A percentile compares a stretch with the other conserved stretches of the same genome.
Conservation (phyloP, 2,797 vertebrate genomes). For the Bryconaethiops microstoma region DNA sequence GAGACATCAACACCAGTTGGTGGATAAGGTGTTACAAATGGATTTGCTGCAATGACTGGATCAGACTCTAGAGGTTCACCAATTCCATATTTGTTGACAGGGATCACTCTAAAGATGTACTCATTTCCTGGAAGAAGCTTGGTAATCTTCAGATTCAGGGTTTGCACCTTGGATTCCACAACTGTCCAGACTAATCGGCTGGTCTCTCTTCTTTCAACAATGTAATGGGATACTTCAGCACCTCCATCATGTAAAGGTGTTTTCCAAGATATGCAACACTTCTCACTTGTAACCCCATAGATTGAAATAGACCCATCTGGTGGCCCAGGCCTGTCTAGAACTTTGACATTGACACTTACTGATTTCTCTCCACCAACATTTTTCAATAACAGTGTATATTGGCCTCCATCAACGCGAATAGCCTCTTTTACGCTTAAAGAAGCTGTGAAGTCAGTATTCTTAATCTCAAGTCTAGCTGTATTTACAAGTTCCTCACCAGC, state of each 20-base stretch:
- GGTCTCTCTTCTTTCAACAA: slow-evolving; percentile 94
- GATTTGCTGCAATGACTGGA: slow-evolving; percentile 88
- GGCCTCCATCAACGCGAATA: slow-evolving; percentile 92
- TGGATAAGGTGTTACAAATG: slow-evolving; percentile 89
- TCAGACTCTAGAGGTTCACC: slow-evolving; percentile 94
- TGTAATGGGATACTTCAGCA: slow-evolving; percentile 91
- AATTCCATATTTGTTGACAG: slow-evolving; percentile 94
- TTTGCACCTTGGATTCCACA: slow-evolving; percentile 89
- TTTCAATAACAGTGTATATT: slow-evolving; percentile 89
- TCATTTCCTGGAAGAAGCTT: slow-evolving; percentile 93
- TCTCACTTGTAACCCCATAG: slow-evolving; percentile 50
- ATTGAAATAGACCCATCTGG: slow-evolving; percentile 83
- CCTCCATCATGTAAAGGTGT: slow-evolving; percentile 90
- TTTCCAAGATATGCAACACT: slow-evolving; percentile 51
- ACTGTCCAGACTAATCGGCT: slow-evolving; percentile 92
- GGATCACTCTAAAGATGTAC: slow-evolving; percentile 96
- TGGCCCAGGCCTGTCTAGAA: slow-evolving; percentile 93
- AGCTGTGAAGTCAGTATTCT: slow-evolving; percentile 82
- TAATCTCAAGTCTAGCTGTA: slow-evolving; percentile 91
- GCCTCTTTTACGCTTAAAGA: slow-evolving; percentile 88
- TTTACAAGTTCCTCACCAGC: slow-evolving; percentile 89
- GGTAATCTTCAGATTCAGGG: slow-evolving; percentile 89
- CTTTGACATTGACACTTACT: slow-evolving; percentile 86
- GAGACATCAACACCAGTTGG: slow-evolving; percentile 66
- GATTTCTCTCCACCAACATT: slow-evolving; percentile 91